Evolutionary conservation across 2,888 invertebrate species (phyloP), one percentile per base, ranked within the genome.

Genomic region (Dysmachus trigonus): DNA sequence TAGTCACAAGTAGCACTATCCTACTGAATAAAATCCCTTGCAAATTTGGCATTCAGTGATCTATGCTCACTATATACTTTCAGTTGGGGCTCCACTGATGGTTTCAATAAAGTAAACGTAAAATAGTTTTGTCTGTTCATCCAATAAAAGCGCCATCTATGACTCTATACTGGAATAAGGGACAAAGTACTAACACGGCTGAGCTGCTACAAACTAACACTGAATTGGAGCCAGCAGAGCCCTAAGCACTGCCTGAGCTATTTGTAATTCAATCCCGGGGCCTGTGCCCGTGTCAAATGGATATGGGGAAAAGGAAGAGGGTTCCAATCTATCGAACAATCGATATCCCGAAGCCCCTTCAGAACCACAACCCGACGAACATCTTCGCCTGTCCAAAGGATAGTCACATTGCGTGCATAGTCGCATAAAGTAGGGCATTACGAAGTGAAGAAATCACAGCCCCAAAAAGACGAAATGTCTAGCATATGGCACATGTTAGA

Each of bases 261-360:
- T 81, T 81, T 81, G 81, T 62, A 81, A 81, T 81, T 81, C 81
- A 81, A 81, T 81, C 53, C 53, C 53, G 38, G 33, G 81, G 33
- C n/a, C n/a, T n/a, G n/a, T n/a, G n/a, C n/a, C n/a, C 62, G 30
- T 62, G 13, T 6, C 27, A 53, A 62, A 2, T 53, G 27, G n/a
- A 10, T 41, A 41, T 15, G 13, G 15, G 31, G 31, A 51, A 62
- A 62, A 62, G 27, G 18, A 62, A 62, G 27, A 7, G 62, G 10
- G 22, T 13, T 27, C 27, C 13, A 22, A 62, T 0, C 62, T 8
- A 18, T 27, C 22, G 73, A 81, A 10, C 18, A 53, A 81, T 81
- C 53, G 81, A 81, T 81, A 47, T 10, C 47, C 38, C 30, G 15
- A n/a, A n/a, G 22, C 18, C 18, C 51, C n/a, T n/a, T n/a, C 18